These are phyloP conservation scores for Zosterops japonicus DNA, from an alignment of 2,113 vertebrate genomes.

Conservation along the genomic window DNA sequence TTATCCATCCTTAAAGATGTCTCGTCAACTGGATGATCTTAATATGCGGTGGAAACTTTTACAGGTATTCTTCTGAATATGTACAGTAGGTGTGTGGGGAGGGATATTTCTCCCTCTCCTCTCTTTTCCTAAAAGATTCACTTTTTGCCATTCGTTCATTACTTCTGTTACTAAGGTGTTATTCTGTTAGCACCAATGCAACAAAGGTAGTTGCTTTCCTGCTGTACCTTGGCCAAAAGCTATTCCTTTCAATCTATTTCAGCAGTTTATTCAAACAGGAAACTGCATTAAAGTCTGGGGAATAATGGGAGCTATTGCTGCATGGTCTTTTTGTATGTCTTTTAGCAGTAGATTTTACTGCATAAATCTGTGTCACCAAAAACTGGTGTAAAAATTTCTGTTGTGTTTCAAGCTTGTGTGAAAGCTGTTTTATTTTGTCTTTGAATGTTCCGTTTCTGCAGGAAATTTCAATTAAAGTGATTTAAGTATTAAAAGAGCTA, in stretches of 20 bases:
- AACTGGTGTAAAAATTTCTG: background rate
- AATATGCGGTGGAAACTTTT: conserved; percentile 94
- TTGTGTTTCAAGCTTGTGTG: background rate
- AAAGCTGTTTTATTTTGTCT: background rate
- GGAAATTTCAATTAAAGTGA: background rate
- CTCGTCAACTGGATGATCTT: conserved; percentile 91
- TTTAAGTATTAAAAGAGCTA: background rate
- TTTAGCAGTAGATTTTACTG: conserved; percentile 5
- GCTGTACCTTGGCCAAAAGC: background rate
- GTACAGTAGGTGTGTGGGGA: background rate
- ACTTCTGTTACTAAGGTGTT: background rate
- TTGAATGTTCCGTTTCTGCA: background rate
- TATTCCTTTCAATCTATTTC: background rate
- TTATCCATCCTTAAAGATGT: conserved; percentile 89
- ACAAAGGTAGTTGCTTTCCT: background rate
- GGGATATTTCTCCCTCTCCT: background rate
- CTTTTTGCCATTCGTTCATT: background rate
- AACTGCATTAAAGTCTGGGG: background rate
- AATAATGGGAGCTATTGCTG: background rate
- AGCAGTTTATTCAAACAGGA: background rate
- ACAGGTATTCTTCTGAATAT: conserved; percentile 78
- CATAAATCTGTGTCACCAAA: conserved; percentile 38
- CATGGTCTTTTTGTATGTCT: background rate
- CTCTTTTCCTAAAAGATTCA: background rate
- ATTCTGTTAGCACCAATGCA: background rate